Conservation (phyloP, 2,888 invertebrate species). For the Agrotis ipsilon region DNA sequence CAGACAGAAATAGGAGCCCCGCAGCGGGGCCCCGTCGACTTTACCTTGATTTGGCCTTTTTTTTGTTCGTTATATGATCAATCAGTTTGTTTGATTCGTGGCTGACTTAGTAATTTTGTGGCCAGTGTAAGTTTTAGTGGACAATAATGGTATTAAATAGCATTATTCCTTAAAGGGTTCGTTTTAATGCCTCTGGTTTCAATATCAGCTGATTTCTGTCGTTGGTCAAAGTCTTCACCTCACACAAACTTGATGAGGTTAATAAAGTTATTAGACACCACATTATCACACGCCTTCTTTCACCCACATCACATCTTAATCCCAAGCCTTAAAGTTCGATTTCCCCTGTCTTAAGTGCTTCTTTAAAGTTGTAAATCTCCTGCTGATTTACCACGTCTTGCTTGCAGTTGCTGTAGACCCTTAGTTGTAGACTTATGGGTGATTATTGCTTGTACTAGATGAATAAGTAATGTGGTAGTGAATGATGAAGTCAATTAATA, state of each 20-base stretch:
- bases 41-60: no score
- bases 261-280: constrained; percentile 68
- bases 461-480: constrained; percentile 13
- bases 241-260: constrained; percentile 63
- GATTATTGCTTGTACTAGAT: constrained; percentile 28
- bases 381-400: constrained; percentile 26
- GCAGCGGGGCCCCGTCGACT: no score
- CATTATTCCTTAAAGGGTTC: no score
- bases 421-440: constrained; percentile 30
- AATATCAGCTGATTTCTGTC: constrained; percentile 2
- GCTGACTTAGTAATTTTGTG: no score
- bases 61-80: no score
- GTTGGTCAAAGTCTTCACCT: neutral
- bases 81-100: no score
- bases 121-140: no score
- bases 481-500: constrained; percentile 74
- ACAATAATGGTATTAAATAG: no score
- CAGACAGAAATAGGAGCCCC: no score
- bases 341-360: constrained; percentile 7
- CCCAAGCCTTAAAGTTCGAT: constrained; percentile 37
- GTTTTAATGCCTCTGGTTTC: neutral
- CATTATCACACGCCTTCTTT: constrained; percentile 22
- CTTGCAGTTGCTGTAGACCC: constrained; percentile 21
- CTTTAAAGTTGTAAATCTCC: constrained; percentile 37
- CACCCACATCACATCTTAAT: constrained; percentile 6